These are phyloP conservation scores for Montipora capricornis DNA, from an alignment of 64 coral and sea anemone species.

Conservation along the genomic window DNA sequence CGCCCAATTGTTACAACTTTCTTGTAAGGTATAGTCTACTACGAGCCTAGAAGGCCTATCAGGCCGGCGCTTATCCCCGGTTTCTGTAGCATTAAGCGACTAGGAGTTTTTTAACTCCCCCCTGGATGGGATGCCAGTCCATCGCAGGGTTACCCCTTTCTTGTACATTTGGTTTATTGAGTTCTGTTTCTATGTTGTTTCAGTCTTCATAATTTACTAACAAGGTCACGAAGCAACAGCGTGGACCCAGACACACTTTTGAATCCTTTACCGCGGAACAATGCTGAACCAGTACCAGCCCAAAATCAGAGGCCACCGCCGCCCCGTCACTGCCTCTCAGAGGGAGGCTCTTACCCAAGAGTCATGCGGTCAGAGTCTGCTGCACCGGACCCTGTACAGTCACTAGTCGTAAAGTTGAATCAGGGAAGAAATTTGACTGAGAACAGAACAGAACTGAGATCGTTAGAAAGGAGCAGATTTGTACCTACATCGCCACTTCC, in stretches of 20 bases:
- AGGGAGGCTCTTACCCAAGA: slow-evolving; percentile 19
- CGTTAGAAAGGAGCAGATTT: slow-evolving; percentile 27
- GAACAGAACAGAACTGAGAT: not conserved
- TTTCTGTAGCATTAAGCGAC: too few relatives aligned
- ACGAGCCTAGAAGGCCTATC: too few relatives aligned
- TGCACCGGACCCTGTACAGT: slow-evolving; percentile 16
- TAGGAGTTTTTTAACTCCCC: too few relatives aligned
- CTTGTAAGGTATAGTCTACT: too few relatives aligned
- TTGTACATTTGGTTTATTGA: not conserved
- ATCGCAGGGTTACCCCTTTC: too few relatives aligned
- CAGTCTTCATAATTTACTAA: slow-evolving; percentile 86
- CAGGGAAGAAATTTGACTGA: not conserved
- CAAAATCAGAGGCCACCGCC: slow-evolving; percentile 37
- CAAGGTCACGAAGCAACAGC: slow-evolving; percentile 68
- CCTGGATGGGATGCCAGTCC: too few relatives aligned
- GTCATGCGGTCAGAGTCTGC: slow-evolving; percentile 82
- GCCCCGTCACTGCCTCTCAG: not conserved
- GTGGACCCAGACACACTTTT: slow-evolving; percentile 42
- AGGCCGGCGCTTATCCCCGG: too few relatives aligned
- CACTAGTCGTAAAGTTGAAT: slow-evolving; percentile 61
- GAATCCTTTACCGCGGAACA: not conserved
- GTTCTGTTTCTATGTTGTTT: not conserved
- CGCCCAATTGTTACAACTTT: too few relatives aligned
- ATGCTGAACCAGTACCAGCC: not conserved
- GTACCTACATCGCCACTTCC: slow-evolving; percentile 55